Base-by-base conservation (phyloP, 2,888 invertebrate species). In the Acanthosepion esculentum region DNA sequence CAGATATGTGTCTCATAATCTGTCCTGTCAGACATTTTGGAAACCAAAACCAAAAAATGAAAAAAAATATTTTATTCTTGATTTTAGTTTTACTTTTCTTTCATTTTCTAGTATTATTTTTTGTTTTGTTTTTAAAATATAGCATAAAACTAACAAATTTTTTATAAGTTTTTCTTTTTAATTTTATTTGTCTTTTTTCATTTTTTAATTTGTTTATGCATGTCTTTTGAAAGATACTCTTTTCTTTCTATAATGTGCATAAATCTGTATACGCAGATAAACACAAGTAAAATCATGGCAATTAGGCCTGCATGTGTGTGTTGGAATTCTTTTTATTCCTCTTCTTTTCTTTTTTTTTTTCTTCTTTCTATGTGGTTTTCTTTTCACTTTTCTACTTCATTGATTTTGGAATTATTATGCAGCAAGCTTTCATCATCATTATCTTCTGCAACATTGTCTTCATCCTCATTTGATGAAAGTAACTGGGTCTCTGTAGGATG, bases 391-490 rank as follows among this genome's bases (percentile, higher is more conserved):
- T 93, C 93, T 7, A 53, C n/a, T 48, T 53, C 53, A 53, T 50
- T 33, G 18, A 50, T 29, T 53, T 93, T 93, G 53, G 50, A 93
- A n/a, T 93, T 53, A 93, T 26, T 12, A 48, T n/a, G 29, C 48
- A 93, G n/a, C 12, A n/a, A 53, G n/a, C 8, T 53, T 29, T 93
- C 53, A n/a, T 93, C n/a, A 29, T 48, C 33, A 33, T 53, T 48
- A 53, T 50, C 93, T n/a, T 93, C 53, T 15, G 20, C 18, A 15
- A 50, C 50, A 26, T 78, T 78, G n/a, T 78, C n/a, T 78, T 50
- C 93, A 48, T 93, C 93, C 33, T 93, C 93, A 93, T 53, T 93
- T 53, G 93, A 93, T 29, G n/a, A 53, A 15, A 48, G 48, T 41
- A 41, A 41, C n/a, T 93, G 93, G 93, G 12, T 33, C 18, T 93